Percentiles rank a stretch among this genome's conserved stretches.
phyloP scores from a whole-genome alignment of 1,140 invertebrate species.

The Atopsyche davidsoni region DNA sequence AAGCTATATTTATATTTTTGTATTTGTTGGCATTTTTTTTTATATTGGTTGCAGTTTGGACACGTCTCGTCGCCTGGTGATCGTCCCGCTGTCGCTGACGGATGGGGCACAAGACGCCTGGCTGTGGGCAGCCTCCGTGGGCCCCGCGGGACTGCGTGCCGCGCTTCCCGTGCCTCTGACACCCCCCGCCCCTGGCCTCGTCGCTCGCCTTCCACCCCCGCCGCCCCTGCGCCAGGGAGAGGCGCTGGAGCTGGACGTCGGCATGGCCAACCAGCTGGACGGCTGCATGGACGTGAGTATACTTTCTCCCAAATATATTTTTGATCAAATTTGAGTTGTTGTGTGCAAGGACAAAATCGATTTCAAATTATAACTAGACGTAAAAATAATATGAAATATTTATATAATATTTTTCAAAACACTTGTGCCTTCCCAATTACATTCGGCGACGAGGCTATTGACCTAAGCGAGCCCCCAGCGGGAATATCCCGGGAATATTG shows the following conservation, averaged over 20 bases:
- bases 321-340: too few species aligned
- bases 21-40: conserved; percentile 3
- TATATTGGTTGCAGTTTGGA: conserved; percentile 15
- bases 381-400: too few species aligned
- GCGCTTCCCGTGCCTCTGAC: conserved; percentile 10
- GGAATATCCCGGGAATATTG: too few species aligned
- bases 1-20: conserved; percentile 17
- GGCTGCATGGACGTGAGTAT: conserved; percentile 62
- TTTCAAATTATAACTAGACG: too few species aligned
- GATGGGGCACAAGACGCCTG: conserved; percentile 2
- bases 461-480: too few species aligned
- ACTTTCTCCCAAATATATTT: too few species aligned
- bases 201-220: conserved; percentile 53
- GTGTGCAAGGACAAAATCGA: too few species aligned
- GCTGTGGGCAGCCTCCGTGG: conserved; percentile 23
- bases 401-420: too few species aligned
- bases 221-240: conserved; percentile 53
- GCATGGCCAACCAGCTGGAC: conserved; percentile 59
- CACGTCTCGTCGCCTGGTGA: conserved; percentile 9
- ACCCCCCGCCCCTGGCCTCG: conserved; percentile 35
- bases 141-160: conserved; percentile 15
- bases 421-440: too few species aligned
- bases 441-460: too few species aligned
- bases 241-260: conserved; percentile 57
- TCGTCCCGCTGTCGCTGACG: conserved; percentile 7